phyloP scores from a whole-genome alignment of 2,888 invertebrate species.

The Eupeodes luniger region DNA sequence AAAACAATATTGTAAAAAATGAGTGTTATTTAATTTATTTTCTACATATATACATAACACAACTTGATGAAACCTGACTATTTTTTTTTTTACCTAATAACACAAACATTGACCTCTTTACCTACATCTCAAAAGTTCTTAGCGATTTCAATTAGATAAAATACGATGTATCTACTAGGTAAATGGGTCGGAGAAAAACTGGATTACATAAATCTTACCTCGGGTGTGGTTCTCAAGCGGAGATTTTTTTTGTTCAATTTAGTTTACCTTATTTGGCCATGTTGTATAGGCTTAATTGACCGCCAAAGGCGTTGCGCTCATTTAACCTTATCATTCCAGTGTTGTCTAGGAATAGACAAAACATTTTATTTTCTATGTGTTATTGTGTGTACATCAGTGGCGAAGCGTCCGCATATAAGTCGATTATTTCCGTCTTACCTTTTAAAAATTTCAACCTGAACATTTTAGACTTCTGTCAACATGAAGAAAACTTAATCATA shows the following conservation, averaged over 20 bases:
- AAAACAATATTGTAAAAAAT: no score
- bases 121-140: neutral
- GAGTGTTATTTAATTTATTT: no score
- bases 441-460: no score
- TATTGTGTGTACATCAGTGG: neutral
- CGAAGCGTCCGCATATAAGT: no score
- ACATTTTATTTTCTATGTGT: conserved; percentile 1
- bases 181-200: neutral
- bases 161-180: neutral
- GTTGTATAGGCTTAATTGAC: conserved; percentile 19
- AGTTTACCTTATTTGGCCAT: neutral
- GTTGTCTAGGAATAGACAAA: conserved; percentile 9
- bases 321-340: conserved; percentile 16
- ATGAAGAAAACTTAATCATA: no score
- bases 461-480: no score
- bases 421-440: no score
- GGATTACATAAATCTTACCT: conserved; percentile 10
- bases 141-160: neutral
- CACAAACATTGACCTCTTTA: neutral
- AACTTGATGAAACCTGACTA: no score
- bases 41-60: no score
- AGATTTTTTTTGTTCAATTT: neutral
- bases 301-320: conserved; percentile 28
- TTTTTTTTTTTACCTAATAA: no score
- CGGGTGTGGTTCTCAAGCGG: neutral